Base-by-base conservation (phyloP, 2,888 invertebrate species). In the Arctia plantaginis region DNA sequence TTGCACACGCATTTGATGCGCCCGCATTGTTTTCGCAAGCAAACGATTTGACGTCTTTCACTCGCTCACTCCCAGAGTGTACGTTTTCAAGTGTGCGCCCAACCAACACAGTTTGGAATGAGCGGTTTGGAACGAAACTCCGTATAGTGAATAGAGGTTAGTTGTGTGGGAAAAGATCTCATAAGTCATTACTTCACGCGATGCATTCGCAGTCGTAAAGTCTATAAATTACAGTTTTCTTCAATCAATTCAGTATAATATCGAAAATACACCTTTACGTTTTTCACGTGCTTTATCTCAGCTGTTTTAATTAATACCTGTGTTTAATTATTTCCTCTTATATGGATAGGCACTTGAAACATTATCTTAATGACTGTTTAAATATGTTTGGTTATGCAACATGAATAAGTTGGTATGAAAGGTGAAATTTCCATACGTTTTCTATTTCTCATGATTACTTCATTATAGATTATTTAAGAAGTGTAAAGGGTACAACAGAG, bases 371-470 rank as follows among this genome's bases (percentile, higher is more conserved):
- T 72, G 55, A 41, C 33, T 55, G 39, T 64, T 47, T 67, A 13
- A 67, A 66, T 66, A 20, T 66, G 20, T 65, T 44, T 66, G 64
- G 35, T 64, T 67, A 74, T 62, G 74, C 47, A 64, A 74, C 62
- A 64, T 47, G 62, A 64, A 73, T 55, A 59, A n/a, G 23, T 55
- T 10, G 3, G 20, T n/a, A n/a, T 20, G 51, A 4, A 2, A 23
- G 51, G 7, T 51, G 20, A 51, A 51, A 51, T 7, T 51, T 6
- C 51, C 51, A 23, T 23, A 51, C 8, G 3, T 39, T 39, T 39
- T 39, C 39, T 3, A 39, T 6, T 39, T 6, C 39, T 6, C 39
- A 8, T 51, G 51, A 10, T 51, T 51, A 8, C 23, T 51, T 23
- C 0, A 20, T 51, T 51, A 51, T 47, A 7, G 18, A 0, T 44